Evolutionary conservation across 2,113 vertebrate species (phyloP), one percentile per base, ranked within the genome.

Genomic region (Vicugna pacos): DNA sequence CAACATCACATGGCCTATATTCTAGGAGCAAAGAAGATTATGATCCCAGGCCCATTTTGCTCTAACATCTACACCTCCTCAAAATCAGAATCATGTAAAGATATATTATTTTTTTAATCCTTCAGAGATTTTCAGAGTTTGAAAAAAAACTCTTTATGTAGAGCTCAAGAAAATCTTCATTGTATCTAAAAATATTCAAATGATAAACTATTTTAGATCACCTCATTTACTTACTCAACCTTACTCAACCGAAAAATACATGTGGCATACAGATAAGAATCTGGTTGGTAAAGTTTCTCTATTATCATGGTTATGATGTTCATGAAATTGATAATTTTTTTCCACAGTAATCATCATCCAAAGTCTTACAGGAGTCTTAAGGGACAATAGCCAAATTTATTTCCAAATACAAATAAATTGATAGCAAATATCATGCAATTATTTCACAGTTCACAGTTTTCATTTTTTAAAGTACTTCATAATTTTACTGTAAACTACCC

Each of bases 31-130:
- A 79, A 83, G 56, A 52, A 79, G 28, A 14, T 28, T 35, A 84
- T 35, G 14, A 80, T 52, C 35, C 46, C 9, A 58, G 86, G 32
- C n/a, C 17, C 46, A 91, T 52, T 89, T 52, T 64, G n/a, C 42
- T 64, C 46, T 38, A 88, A 88, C 3, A 72, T 30, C 20, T n/a
- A 80, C 52, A 58, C 10, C 24, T 58, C 89, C 30, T 79, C 64
- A 89, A 93, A 84, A 80, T 84, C 20, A 94, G 13, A 92, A 72
- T 79, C 54, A 92, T 65, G 15, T 46, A 65, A 97, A 77, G 30
- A 81, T 54, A 20, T 6, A 54, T 65, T 64, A 79, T 76, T 81
- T 81, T 50, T 79, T 69, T 79, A 81, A 81, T 28, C 10, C 30
- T 82, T 75, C 58, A 69, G 62, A 60, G n/a, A 69, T 69, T 75